phyloP scores from a whole-genome alignment of 1,140 invertebrate species.

The Drosophila hydei region DNA sequence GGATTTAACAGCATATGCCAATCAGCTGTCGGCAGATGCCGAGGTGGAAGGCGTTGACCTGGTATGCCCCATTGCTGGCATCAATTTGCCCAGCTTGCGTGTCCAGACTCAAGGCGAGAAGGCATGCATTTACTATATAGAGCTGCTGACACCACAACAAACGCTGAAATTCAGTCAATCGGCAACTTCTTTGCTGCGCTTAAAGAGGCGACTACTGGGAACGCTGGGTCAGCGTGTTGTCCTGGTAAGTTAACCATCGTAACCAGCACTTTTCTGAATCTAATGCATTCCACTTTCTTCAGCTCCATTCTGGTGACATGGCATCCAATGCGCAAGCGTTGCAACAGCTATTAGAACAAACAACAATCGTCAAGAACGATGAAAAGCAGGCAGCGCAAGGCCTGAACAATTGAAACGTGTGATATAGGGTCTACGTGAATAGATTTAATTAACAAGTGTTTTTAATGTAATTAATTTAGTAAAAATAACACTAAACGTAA shows the following conservation, averaged over 20 bases:
- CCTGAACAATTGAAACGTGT: constrained; percentile 52
- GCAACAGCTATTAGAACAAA: constrained; percentile 42
- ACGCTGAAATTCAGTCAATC: constrained; percentile 55
- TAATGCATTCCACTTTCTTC: not conserved
- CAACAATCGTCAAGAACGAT: not conserved
- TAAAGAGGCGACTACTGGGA: constrained; percentile 66
- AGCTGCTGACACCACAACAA: constrained; percentile 60
- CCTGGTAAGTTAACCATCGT: constrained; percentile 29
- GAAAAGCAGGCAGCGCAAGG: constrained; percentile 31
- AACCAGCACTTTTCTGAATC: not conserved
- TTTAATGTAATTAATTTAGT: constrained; percentile 86
- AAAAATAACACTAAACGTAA: constrained; percentile 90
- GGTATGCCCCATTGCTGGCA: constrained; percentile 68
- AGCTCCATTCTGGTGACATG: constrained; percentile 60
- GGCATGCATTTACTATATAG: constrained; percentile 55
- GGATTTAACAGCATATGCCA: constrained; percentile 47
- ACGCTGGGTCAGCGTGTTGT: constrained; percentile 64
- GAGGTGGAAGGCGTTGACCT: constrained; percentile 61
- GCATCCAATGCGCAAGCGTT: constrained; percentile 50
- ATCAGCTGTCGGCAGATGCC: constrained; percentile 40
- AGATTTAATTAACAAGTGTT: constrained; percentile 66
- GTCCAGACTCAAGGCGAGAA: constrained; percentile 49
- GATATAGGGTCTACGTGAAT: constrained; percentile 53
- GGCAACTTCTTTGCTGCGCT: constrained; percentile 57
- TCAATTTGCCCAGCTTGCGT: constrained; percentile 72